Conservation (phyloP, 2,888 invertebrate genomes). For the Apodemia zela region DNA sequence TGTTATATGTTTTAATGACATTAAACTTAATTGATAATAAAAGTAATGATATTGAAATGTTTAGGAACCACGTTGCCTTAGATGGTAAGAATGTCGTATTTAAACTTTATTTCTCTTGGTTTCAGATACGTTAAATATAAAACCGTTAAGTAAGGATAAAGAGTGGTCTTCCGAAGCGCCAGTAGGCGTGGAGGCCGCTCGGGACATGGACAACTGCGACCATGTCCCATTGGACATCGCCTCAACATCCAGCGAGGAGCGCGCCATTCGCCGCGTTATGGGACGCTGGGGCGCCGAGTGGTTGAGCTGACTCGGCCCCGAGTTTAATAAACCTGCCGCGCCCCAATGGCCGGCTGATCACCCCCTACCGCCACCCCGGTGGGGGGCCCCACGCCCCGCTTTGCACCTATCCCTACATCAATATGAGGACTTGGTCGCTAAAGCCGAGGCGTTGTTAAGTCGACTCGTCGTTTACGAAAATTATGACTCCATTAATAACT, state of each 20-base stretch:
- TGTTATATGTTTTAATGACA: no score
- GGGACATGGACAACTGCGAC: slow-evolving; percentile 46
- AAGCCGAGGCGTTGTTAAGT: slow-evolving; percentile 91
- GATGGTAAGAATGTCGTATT: neutral
- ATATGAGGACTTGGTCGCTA: slow-evolving; percentile 90
- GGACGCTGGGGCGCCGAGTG: slow-evolving; percentile 96
- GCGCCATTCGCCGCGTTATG: slow-evolving; percentile 79
- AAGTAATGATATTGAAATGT: no score
- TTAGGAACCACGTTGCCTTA: no score
- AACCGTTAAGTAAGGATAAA: slow-evolving; percentile 75
- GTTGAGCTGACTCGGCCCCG: slow-evolving; percentile 97
- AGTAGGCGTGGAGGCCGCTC: slow-evolving; percentile 64
- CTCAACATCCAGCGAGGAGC: slow-evolving; percentile 68
- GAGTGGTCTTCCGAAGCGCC: slow-evolving; percentile 73
- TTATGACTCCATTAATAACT: slow-evolving; percentile 95
- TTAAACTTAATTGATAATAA: no score
- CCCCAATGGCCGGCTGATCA: slow-evolving; percentile 69
- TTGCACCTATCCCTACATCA: slow-evolving; percentile 88
- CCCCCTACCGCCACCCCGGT: slow-evolving; percentile 72
- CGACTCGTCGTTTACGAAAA: slow-evolving; percentile 91
- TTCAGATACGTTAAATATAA: slow-evolving; percentile 77
- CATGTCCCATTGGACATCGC: slow-evolving; percentile 51
- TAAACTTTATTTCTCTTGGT: slow-evolving; percentile 27
- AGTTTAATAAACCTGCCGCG: slow-evolving; percentile 45
- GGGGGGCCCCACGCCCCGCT: slow-evolving; percentile 71